These are phyloP conservation scores for Xiphophorus birchmanni DNA, from an alignment of 2,797 vertebrate genomes.

Conservation along the genomic window DNA sequence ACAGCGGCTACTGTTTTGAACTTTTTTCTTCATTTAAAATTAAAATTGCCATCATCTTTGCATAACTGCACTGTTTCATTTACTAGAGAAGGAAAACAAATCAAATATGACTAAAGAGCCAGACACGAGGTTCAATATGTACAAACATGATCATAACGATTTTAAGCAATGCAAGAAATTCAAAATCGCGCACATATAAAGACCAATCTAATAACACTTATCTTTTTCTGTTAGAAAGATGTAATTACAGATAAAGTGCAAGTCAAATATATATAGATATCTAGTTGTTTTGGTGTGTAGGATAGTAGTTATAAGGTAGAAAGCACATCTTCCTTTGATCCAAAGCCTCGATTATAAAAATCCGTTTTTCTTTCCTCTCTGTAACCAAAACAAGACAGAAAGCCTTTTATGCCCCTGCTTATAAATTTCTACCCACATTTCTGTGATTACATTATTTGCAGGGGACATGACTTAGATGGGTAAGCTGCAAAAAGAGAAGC, in stretches of 20 bases:
- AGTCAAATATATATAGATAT: background rate
- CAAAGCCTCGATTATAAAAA: background rate
- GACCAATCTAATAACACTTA: background rate
- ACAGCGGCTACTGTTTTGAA: background rate
- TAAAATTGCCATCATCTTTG: background rate
- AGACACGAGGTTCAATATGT: background rate
- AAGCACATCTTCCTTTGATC: background rate
- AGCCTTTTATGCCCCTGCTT: conserved; percentile 22
- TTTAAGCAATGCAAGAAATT: background rate
- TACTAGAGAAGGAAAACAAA: background rate
- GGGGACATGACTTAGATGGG: conserved; percentile 45
- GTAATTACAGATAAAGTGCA: background rate
- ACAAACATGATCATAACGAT: background rate
- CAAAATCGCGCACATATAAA: background rate
- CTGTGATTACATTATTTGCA: conserved; percentile 29
- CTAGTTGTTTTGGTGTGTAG: background rate
- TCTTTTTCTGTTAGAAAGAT: background rate
- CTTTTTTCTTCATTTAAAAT: background rate
- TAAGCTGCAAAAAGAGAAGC: conserved; percentile 38
- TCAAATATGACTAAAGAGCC: background rate
- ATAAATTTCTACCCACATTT: conserved; percentile 23
- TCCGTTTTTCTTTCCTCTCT: conserved; percentile 13
- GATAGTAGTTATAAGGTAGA: background rate
- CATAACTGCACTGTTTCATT: background rate
- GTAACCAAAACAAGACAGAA: conserved; percentile 10